Evolutionary conservation across 2,797 vertebrate species (phyloP).

Genomic region (Pseudochirops cupreus): DNA sequence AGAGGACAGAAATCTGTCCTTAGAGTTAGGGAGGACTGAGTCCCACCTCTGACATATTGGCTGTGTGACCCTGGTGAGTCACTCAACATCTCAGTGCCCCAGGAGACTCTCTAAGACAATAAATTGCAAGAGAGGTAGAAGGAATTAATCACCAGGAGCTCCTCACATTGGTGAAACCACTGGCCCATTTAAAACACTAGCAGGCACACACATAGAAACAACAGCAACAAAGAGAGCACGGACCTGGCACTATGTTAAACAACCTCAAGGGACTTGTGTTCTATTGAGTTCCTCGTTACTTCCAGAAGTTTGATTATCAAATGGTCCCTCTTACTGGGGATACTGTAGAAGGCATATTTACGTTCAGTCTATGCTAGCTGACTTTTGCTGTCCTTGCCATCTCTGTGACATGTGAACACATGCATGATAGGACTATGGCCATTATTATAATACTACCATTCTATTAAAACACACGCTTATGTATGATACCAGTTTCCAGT

Average conservation of each 20-base stretch:
- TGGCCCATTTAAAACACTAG: not conserved
- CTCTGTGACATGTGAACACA: constrained; percentile 70
- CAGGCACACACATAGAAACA: not conserved
- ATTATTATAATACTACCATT: constrained; percentile 73
- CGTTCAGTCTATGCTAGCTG: not conserved
- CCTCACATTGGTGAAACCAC: not conserved
- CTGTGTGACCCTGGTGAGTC: not conserved
- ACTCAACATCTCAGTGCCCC: not conserved
- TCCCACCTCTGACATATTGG: not conserved
- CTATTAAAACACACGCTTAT: constrained; percentile 63
- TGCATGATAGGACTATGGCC: constrained; percentile 66
- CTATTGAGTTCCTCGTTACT: not conserved
- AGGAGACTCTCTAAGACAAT: not conserved
- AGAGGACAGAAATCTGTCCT: not conserved
- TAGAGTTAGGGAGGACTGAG: not conserved
- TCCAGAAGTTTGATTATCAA: not conserved
- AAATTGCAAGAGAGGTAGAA: not conserved
- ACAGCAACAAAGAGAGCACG: not conserved
- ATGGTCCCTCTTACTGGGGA: not conserved
- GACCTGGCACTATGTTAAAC: not conserved
- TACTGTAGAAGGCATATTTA: not conserved
- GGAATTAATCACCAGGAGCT: not conserved
- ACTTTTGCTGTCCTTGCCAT: not conserved
- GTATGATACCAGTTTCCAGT: constrained; percentile 51
- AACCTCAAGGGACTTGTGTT: not conserved